phyloP scores from a whole-genome alignment of 1,140 invertebrate species.

The Rhagoletis zephyria region DNA sequence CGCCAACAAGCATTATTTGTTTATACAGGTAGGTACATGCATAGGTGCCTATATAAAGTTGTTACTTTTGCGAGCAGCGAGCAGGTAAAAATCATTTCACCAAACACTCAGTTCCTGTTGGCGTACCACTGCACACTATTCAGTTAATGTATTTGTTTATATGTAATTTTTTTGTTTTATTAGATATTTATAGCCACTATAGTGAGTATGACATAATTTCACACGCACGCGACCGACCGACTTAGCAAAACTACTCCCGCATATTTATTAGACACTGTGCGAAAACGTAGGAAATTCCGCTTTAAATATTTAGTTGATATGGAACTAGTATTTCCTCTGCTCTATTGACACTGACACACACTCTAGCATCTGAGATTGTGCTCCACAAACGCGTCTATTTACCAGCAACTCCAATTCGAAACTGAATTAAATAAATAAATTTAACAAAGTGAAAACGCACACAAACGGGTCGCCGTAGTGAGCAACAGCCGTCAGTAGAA shows the following conservation, averaged over 20 bases:
- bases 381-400: constrained; percentile 13
- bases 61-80: not conserved
- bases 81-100: not conserved
- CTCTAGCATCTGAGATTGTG: not conserved
- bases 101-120: not conserved
- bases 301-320: no score
- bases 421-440: constrained; percentile 53
- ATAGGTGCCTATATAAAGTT: constrained; percentile 1
- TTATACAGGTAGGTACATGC: not conserved
- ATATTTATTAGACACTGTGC: not conserved
- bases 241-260: not conserved
- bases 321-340: not conserved
- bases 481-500: not conserved
- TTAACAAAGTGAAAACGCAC: constrained; percentile 7
- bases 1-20: no score
- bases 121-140: not conserved
- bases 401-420: not conserved
- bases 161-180: constrained; percentile 25
- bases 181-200: not conserved
- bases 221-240: constrained; percentile 27
- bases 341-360: not conserved
- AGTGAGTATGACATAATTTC: constrained; percentile 9
- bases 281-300: not conserved
- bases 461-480: not conserved
- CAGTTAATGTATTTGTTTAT: not conserved